These are phyloP conservation scores for Eristalis arbustorum DNA, from an alignment of 2,888 invertebrate species.

Conservation along the genomic window DNA sequence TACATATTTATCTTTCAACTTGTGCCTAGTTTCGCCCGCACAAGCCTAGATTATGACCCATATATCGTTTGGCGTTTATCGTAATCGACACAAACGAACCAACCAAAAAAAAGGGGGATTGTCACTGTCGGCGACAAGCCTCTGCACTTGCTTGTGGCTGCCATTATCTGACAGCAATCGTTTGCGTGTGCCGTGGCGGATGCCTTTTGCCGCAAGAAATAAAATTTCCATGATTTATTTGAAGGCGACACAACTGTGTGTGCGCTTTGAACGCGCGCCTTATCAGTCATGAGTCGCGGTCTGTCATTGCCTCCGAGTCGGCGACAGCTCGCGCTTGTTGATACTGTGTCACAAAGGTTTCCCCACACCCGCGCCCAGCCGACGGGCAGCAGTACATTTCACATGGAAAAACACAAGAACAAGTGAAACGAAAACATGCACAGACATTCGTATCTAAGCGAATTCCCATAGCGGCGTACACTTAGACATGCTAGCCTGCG, in stretches of 20 bases:
- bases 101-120: conserved; percentile 7
- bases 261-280: conserved; percentile 17
- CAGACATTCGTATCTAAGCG: neutral
- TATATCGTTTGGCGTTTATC: conserved; percentile 32
- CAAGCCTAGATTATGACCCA: conserved; percentile 47
- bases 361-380: neutral
- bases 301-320: conserved; percentile 34
- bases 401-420: conserved; percentile 47
- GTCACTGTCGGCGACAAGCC: conserved; percentile 40
- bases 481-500: conserved; percentile 27
- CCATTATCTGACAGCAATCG: conserved; percentile 49
- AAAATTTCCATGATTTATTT: conserved; percentile 53
- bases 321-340: neutral
- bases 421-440: neutral
- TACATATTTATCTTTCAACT: neutral
- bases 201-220: conserved; percentile 39
- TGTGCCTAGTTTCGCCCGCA: conserved; percentile 18
- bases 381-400: neutral
- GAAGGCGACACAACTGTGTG: neutral
- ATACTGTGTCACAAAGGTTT: neutral
- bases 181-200: conserved; percentile 65
- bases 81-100: conserved; percentile 10
- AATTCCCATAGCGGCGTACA: conserved; percentile 12
- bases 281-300: conserved; percentile 36
- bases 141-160: conserved; percentile 3